Base-by-base conservation (phyloP, 1,140 invertebrate species). In the Drosophila kikkawai region DNA sequence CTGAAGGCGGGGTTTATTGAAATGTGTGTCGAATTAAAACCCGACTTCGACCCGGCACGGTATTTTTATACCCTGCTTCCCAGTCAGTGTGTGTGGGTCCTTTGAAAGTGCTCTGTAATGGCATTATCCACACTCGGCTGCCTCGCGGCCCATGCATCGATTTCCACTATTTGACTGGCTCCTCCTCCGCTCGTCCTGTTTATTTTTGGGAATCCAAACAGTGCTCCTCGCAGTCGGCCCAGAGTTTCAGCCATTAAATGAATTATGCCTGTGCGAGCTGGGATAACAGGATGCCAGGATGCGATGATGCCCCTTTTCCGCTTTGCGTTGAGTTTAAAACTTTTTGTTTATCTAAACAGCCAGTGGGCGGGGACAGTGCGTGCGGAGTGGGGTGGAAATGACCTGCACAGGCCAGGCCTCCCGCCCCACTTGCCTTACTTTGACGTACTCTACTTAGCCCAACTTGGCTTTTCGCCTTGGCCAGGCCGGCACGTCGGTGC, bases 101-200 rank as follows among this genome's bases (percentile, higher is more conserved):
- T 77, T 83, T 77, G 64, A 70, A 85, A 70, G 66, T 79, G 64
- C 45, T 22, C 69, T 56, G 48, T 83, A 87, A 87, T 83, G 76
- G 68, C 70, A 88, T 87, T 87, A 87, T 83, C 64, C 82, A 88
- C 83, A 87, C 80, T 75, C 59, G 67, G 76, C 29, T 88, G 81
- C 81, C 48, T 65, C 61, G 12, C 48, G 67, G 61, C 56, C 39
- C 70, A 66, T 69, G 71, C 63, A 81, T 83, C 71, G 71, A 73
- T 71, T 84, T 71, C 61, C 79, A 73, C 63, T 51, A 79, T 80
- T 78, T 67, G 67, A 74, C 70, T 84, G 64, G 57, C 32, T 15
- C n/a, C 39, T 34, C 29, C 60, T 34, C 45, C 36, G 44, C 45
- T 37, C 32, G n/a, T 37, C 19, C 53, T 79, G 57, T 87, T 75